These are phyloP conservation scores for Rhinolophus sinicus DNA, from an alignment of 2,113 vertebrate genomes.

Conservation along the genomic window DNA sequence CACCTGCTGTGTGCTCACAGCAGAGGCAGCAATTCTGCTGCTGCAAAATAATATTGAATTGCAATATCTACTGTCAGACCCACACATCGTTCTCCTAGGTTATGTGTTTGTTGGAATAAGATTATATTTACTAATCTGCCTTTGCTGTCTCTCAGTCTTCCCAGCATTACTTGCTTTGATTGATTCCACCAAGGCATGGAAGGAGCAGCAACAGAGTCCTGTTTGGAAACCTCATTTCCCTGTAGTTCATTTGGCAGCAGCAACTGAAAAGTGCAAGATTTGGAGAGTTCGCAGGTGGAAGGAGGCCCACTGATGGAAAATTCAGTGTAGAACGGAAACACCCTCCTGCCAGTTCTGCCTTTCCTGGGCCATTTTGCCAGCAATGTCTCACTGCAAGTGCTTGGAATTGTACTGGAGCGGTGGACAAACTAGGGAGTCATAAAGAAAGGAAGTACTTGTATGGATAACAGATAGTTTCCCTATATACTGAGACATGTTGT, in stretches of 20 bases:
- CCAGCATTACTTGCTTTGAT: not conserved
- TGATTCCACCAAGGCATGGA: not conserved
- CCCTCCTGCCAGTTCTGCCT: not conserved
- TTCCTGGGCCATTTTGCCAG: not conserved
- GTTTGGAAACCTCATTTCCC: not conserved
- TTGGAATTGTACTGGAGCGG: not conserved
- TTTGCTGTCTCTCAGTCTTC: conserved; percentile 16
- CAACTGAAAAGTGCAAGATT: not conserved
- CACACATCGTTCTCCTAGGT: conserved; percentile 80
- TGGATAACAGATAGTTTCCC: not conserved
- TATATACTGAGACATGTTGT: not conserved
- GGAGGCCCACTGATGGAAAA: not conserved
- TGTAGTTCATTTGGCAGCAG: not conserved
- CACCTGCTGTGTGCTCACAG: conserved; percentile 79
- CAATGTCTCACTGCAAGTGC: accelerated
- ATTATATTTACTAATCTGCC: conserved; percentile 33
- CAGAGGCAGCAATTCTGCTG: conserved; percentile 75
- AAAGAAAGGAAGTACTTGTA: not conserved
- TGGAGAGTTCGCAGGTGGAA: not conserved
- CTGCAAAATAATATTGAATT: conserved; percentile 80
- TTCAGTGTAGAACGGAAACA: not conserved
- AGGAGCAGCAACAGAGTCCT: not conserved
- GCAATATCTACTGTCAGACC: conserved; percentile 77
- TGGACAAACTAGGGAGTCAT: not conserved
- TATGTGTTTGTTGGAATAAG: conserved; percentile 73